phyloP scores from a whole-genome alignment of 2,113 vertebrate species.

The Perca flavescens region DNA sequence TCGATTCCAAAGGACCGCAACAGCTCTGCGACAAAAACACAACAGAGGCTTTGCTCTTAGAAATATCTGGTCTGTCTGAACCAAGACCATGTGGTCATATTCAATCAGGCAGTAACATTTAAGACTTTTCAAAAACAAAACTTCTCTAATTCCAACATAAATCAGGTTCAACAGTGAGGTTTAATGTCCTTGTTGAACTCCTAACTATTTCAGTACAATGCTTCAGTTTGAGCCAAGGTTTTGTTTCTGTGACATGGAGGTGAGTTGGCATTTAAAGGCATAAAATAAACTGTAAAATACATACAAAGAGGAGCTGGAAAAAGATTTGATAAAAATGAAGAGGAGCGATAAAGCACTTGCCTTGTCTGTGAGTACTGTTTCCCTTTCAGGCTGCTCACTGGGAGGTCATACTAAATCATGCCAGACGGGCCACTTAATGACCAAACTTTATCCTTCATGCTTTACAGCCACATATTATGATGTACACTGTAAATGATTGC shows the following conservation, averaged over 20 bases:
- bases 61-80: conserved; percentile 12
- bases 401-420: conserved; percentile 47
- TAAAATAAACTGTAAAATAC: background rate
- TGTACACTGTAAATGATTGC: background rate
- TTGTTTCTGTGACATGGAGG: background rate
- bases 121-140: conserved; percentile 21
- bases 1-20: conserved; percentile 4
- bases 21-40: conserved; percentile 19
- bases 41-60: conserved; percentile 7
- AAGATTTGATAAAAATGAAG: conserved; percentile 1
- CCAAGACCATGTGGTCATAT: conserved; percentile 19
- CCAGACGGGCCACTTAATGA: conserved; percentile 35
- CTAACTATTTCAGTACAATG: background rate
- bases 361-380: conserved; percentile 17
- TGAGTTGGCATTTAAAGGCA: background rate
- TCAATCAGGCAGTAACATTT: conserved; percentile 18
- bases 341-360: background rate
- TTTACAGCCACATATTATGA: conserved; percentile 1
- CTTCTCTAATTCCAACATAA: background rate
- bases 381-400: conserved; percentile 29
- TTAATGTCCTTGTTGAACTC: background rate
- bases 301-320: background rate
- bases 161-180: background rate
- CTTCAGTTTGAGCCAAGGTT: background rate
- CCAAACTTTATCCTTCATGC: conserved; percentile 10